These are phyloP conservation scores for Nomada fabriciana DNA, from an alignment of 2,888 invertebrate genomes.

Conservation along the genomic window DNA sequence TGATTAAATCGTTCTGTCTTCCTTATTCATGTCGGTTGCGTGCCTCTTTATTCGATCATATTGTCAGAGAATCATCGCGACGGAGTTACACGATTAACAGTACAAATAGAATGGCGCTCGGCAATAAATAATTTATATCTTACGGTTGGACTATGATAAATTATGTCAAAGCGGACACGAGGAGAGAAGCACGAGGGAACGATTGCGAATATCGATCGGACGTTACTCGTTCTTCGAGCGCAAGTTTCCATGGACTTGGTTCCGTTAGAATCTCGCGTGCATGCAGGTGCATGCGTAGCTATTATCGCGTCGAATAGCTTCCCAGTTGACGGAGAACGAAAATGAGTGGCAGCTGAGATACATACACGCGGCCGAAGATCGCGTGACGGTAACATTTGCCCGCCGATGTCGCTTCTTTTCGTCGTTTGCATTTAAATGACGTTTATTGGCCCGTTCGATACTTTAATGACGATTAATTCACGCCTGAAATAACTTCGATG, in stretches of 20 bases:
- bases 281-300: constrained; percentile 34
- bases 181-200: constrained; percentile 25
- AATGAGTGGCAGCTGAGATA: constrained; percentile 27
- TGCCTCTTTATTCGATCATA: constrained; percentile 23
- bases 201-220: constrained; percentile 31
- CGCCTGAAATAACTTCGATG: background rate
- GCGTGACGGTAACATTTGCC: constrained; percentile 4
- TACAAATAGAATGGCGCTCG: constrained; percentile 29
- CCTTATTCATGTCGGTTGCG: constrained; percentile 19
- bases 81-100: background rate
- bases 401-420: background rate
- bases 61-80: constrained; percentile 22
- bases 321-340: constrained; percentile 16
- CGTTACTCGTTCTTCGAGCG: background rate
- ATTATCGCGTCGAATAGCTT: constrained; percentile 47
- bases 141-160: background rate
- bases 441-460: background rate
- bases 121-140: constrained; percentile 36
- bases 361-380: background rate
- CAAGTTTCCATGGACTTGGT: constrained; percentile 26
- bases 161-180: background rate
- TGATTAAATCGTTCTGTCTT: constrained; percentile 31
- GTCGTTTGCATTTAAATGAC: background rate
- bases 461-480: background rate
- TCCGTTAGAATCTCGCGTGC: constrained; percentile 69